Evolutionary conservation across 2,888 invertebrate genomes (phyloP), one percentile per base, ranked within the genome.

Genomic region (Drosophila leonis): DNA sequence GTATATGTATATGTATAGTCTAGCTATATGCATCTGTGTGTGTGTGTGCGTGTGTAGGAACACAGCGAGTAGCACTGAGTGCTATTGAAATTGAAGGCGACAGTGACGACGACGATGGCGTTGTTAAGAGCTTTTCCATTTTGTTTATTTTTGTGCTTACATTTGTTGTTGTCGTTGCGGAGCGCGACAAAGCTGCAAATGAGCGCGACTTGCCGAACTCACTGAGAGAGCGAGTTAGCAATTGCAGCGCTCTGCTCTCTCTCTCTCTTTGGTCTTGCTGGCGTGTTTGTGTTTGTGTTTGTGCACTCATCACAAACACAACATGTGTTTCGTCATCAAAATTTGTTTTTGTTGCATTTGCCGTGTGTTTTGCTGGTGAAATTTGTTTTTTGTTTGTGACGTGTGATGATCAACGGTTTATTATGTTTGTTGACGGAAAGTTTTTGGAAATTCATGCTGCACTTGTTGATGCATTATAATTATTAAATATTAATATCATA

Each of bases 251-350:
- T 10, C 49, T n/a, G 15, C 31, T 12, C 49, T n/a, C 55, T 60
- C 54, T 63, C 55, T 39, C 15, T 46, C 27, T 46, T 59, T 46
- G 31, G 55, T 2, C 29, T 35, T 12, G 24, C 24, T 49, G 15
- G 49, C 33, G 15, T 27, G 27, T 48, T 48, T 48, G 39, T 44
- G 46, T 52, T 18, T 49, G 12, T 39, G 55, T 54, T 51, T 60
- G 42, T 56, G 59, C 72, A 60, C 68, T 65, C 70, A 63, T 64
- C 67, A 69, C 72, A 88, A 82, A 83, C 78, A 85, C 86, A 88
- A 83, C 89, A 88, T 88, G 90, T 90, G 90, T 88, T 88, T 88
- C 90, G 90, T 90, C 88, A 88, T 88, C 88, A 84, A 83, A 80
- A 78, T 62, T 46, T 77, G 59, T 65, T 78, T 76, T 84, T 87